These are phyloP conservation scores for Chorisops tibialis DNA, from an alignment of 2,888 invertebrate species.

Conservation along the genomic window DNA sequence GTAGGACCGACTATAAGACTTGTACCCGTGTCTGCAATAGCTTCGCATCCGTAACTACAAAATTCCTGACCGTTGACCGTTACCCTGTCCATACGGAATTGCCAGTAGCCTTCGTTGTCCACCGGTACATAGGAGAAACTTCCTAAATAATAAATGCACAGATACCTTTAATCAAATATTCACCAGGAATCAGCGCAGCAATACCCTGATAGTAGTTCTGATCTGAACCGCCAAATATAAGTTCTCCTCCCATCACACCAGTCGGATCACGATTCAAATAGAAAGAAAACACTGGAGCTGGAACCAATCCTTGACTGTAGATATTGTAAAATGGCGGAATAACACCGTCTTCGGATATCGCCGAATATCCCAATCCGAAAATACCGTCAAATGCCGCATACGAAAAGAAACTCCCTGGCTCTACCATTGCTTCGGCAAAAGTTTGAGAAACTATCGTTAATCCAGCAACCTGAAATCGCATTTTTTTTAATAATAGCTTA, in stretches of 20 bases:
- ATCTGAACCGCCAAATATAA: constrained; percentile 90
- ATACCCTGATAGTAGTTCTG: constrained; percentile 70
- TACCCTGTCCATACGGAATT: constrained; percentile 80
- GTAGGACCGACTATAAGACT: constrained; percentile 88
- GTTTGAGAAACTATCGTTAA: constrained; percentile 71
- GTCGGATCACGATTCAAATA: constrained; percentile 75
- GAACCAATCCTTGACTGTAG: constrained; percentile 69
- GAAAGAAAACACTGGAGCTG: constrained; percentile 82
- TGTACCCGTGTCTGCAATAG: constrained; percentile 94
- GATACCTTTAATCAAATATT: no score
- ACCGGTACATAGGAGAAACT: constrained; percentile 67
- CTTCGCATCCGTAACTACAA: constrained; percentile 79
- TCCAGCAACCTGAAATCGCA: constrained; percentile 63
- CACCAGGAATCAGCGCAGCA: not conserved
- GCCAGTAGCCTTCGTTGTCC: constrained; percentile 87
- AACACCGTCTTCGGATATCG: constrained; percentile 85
- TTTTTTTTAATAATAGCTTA: no score
- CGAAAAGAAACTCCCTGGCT: constrained; percentile 92
- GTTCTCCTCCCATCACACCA: constrained; percentile 72
- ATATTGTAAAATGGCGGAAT: constrained; percentile 89
- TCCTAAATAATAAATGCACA: not conserved
- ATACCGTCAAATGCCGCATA: constrained; percentile 98
- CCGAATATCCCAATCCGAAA: constrained; percentile 84
- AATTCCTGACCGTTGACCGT: constrained; percentile 56
- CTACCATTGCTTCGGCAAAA: constrained; percentile 84